Base-by-base conservation (phyloP, 2,113 vertebrate genomes). In the Eurypyga helias region DNA sequence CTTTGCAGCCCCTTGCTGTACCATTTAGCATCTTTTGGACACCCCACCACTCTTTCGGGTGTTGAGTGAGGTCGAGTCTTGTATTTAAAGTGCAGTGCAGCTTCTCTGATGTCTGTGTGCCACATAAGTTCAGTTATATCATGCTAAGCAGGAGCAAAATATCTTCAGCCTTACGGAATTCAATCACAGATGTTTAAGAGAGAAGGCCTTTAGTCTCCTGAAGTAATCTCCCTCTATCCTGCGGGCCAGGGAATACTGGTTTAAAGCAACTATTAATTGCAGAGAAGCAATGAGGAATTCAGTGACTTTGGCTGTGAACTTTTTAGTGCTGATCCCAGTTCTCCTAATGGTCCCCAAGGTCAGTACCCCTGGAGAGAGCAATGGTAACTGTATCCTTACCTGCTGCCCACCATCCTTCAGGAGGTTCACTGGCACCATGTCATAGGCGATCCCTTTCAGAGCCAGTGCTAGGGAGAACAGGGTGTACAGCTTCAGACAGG, bases 331-430 rank as follows among this genome's bases (percentile, higher is more conserved):
- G 36, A 78, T 75, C 29, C 11, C 34, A 61, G 8, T 48, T 81
- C 43, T 83, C 57, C 33, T 36, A 19, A 46, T 41, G 38, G 78
- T 69, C 31, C 61, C 61, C 36, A 86, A 57, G 13, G 58, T 83
- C 34, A 57, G 20, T n/a, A 60, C 10, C 28, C 17, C 19, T 81
- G 46, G 31, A 62, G 29, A 94, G 38, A 49, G 36, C 29, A 17
- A 38, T 38, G 57, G 24, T 8, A 23, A 65, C 60, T 71, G 28
- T 57, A 64, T 77, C 73, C 97, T 98, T 98, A 99, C 99, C 99
- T 99, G 99, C 92, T 99, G 98, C 24, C 99, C 99, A 60, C 99
- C 99, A 64, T 99, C 98, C 97, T 99, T 99, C 95, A 99, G 71
- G 10, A 99, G 99, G 93, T 99, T 99, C 76, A 99, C 95, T 43